Percentiles rank a stretch among this genome's conserved stretches.
Evolutionary conservation across 2,888 invertebrate genomes (phyloP).

Genomic region (Mechanitis mazaeus): DNA sequence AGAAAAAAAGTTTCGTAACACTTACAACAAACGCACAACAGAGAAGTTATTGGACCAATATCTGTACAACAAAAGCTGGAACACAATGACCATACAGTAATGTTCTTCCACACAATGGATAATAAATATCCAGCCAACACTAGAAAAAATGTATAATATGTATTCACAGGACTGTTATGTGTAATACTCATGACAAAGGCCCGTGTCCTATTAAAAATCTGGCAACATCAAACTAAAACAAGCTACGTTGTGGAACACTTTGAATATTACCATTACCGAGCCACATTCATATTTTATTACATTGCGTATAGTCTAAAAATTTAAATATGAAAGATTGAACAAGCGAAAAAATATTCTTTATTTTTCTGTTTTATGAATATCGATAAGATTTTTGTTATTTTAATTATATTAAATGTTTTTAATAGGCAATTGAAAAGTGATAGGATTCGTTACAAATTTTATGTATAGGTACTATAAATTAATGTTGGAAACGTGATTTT

Average conservation of each 20-base stretch:
- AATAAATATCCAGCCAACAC: conserved; percentile 29
- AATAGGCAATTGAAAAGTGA: neutral
- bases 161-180: conserved; percentile 17
- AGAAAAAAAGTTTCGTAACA: conserved; percentile 4
- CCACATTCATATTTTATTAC: conserved; percentile 7
- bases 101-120: conserved; percentile 46
- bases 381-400: neutral
- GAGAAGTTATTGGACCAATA: conserved; percentile 63
- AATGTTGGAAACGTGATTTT: conserved; percentile 22
- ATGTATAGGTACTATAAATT: neutral
- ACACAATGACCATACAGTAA: conserved; percentile 44
- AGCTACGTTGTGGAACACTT: conserved; percentile 4
- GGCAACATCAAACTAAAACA: conserved; percentile 21
- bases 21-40: conserved; percentile 12
- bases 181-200: conserved; percentile 19
- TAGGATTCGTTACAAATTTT: neutral
- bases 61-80: conserved; percentile 49
- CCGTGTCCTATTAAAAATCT: conserved; percentile 22
- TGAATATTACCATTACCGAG: conserved; percentile 3
- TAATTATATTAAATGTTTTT: neutral
- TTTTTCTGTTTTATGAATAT: neutral
- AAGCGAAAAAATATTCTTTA: neutral
- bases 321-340: neutral
- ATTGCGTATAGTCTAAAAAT: conserved; percentile 1
- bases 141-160: conserved; percentile 23